Evolutionary conservation across 2,797 vertebrate species (phyloP).

Genomic region (Muraenolepis orangiensis): DNA sequence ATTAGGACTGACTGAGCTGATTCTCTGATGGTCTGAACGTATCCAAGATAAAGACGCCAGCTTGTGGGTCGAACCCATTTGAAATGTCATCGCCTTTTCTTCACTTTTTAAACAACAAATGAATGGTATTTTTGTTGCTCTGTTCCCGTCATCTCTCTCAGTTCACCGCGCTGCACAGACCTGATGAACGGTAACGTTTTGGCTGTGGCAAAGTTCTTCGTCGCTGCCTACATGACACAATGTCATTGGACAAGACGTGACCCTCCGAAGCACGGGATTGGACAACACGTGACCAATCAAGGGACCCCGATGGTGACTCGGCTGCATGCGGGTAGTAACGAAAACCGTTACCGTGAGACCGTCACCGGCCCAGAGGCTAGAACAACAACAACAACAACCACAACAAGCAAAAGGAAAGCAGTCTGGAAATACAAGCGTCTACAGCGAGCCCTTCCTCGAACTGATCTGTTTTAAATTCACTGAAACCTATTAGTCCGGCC

Average conservation of each 20-base stretch:
- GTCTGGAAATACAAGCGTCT: not conserved
- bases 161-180: not conserved
- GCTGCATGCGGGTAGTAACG: not conserved
- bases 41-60: not conserved
- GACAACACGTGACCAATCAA: not conserved
- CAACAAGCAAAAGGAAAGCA: not conserved
- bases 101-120: not conserved
- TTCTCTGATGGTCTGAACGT: not conserved
- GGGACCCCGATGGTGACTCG: not conserved
- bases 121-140: not conserved
- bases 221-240: not conserved
- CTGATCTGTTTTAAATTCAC: not conserved
- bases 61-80: not conserved
- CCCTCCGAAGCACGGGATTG: not conserved
- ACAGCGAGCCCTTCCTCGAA: not conserved
- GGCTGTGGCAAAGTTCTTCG: not conserved
- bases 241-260: not conserved
- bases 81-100: not conserved
- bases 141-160: not conserved
- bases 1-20: not conserved
- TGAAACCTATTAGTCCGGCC: too few relatives aligned
- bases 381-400: not conserved
- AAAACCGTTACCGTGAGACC: not conserved
- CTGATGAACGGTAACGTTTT: not conserved
- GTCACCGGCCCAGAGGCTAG: not conserved